Evolutionary conservation across 1,140 invertebrate species (phyloP), one percentile per base, ranked within the genome.

Genomic region (Drosophila neocordata): DNA sequence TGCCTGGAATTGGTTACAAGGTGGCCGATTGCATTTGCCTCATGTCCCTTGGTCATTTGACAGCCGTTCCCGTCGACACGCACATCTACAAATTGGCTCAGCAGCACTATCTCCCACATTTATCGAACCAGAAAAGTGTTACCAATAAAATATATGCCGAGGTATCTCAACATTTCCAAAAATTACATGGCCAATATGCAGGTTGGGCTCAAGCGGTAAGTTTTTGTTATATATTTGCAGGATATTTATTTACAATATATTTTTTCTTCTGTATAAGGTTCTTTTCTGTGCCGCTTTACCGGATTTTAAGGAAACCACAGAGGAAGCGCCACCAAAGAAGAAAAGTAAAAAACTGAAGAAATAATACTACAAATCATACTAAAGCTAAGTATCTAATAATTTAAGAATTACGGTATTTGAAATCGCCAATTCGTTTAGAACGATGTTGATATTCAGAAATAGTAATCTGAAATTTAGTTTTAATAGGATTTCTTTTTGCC

Each of bases 1-100:
- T 99, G 11, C 94, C 94, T 72, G 98, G 98, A 13, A 95, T 99
- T 85, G 98, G 98, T 31, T 95, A 96, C 24, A 98, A 98, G 93
- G 97, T 99, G 18, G 98, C 98, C n/a, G 98, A 99, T 92, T 99
- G 98, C 92, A 96, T 99, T 79, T 98, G 97, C 92, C 93, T 99
- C 3, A 99, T 99, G 98, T 98, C 98, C 1, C 92, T 99, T 67
- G 96, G 96, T 55, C 96, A 99, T 90, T 90, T 97, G 51, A 94
- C 96, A 88, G 95, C 97, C 0, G 95, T 99, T 63, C 98, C 98
- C 11, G 96, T 99, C 1, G 99, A 99, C 91, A 99, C 98, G 0
- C 98, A 99, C 92, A 97, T 99, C 15, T 98, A 96, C 92, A 96
- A 99, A 93, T 96, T 99, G 61, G 97, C 97, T 3, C 92, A 94